Evolutionary conservation across 2,888 invertebrate species (phyloP), one percentile per base, ranked within the genome.

Genomic region (Dyspetes luteomarginatus): DNA sequence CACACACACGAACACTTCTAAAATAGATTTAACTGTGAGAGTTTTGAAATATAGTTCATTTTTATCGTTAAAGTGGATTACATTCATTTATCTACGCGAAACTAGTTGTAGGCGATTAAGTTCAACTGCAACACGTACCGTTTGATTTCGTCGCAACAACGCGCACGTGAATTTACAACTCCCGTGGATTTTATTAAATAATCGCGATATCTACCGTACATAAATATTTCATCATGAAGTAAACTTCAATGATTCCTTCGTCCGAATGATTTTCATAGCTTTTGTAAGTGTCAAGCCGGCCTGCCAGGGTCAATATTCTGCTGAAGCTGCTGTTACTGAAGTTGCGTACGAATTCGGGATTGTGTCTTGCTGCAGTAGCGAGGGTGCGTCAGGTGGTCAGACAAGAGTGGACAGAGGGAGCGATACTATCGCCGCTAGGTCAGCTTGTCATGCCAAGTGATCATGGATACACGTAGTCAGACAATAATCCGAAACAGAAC

Each of bases 301-400:
- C 41, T 9, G 41, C 22, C 22, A 28, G 28, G 50, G 74, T 73
- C 41, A 30, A 64, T 64, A 68, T 36, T 48, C 4, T 7, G 30
- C 41, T 52, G 15, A 1, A 65, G 9, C 36, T 62, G 41, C 15
- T 48, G 36, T 45, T 36, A 4, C 26, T 41, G 62, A n/a, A 48
- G 62, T 30, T 22, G 15, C 22, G 64, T 48, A 56, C 67, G 7
- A 79, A 72, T 68, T 71, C 45, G 58, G 36, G 43, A 50, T 7
- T 26, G 30, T 52, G 80, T 71, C 68, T 75, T 75, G 67, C 48
- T 52, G 50, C 75, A 75, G 72, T 75, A 75, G 75, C 75, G 36
- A 36, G 58, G 58, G 50, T 75, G 75, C 75, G 74, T 76, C 81
- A 81, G 75, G 62, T 81, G 82, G 81, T 83, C 65, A 30, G 78